Conservation (phyloP, 2,888 invertebrate species). For the Phalera bucephala region DNA sequence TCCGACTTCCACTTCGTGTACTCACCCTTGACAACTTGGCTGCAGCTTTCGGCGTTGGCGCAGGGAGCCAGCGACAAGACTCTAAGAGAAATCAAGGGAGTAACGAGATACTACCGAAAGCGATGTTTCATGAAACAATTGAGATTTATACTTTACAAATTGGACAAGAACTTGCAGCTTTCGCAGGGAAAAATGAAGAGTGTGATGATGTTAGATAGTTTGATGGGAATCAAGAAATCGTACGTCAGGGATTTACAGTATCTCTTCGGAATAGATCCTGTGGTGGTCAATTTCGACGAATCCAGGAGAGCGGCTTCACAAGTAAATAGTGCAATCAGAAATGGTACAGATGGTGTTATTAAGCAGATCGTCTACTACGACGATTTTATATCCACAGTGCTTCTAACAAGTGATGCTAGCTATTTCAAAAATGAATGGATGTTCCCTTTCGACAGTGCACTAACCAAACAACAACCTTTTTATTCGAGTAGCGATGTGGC, state of each 20-base stretch:
- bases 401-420: slow-evolving; percentile 52
- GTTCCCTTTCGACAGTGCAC: slow-evolving; percentile 45
- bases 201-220: slow-evolving; percentile 48
- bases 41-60: slow-evolving; percentile 54
- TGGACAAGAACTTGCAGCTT: slow-evolving; percentile 38
- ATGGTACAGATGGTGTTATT: slow-evolving; percentile 38
- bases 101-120: slow-evolving; percentile 45
- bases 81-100: slow-evolving; percentile 47
- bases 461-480: slow-evolving; percentile 42
- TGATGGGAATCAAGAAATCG: slow-evolving; percentile 42
- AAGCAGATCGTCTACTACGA: slow-evolving; percentile 36
- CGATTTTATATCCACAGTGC: slow-evolving; percentile 47
- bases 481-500: slow-evolving; percentile 22
- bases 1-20: slow-evolving; percentile 57
- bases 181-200: slow-evolving; percentile 39
- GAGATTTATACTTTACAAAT: slow-evolving; percentile 37
- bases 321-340: slow-evolving; percentile 42
- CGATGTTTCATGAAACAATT: slow-evolving; percentile 51
- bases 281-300: slow-evolving; percentile 46
- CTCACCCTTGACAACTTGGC: slow-evolving; percentile 61
- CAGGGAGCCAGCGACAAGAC: slow-evolving; percentile 54
- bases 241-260: slow-evolving; percentile 41
- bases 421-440: slow-evolving; percentile 55
- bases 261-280: slow-evolving; percentile 40
- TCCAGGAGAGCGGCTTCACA: slow-evolving; percentile 31